Conservation (phyloP, 2,113 vertebrate genomes). For the Planiliza haematocheilus region DNA sequence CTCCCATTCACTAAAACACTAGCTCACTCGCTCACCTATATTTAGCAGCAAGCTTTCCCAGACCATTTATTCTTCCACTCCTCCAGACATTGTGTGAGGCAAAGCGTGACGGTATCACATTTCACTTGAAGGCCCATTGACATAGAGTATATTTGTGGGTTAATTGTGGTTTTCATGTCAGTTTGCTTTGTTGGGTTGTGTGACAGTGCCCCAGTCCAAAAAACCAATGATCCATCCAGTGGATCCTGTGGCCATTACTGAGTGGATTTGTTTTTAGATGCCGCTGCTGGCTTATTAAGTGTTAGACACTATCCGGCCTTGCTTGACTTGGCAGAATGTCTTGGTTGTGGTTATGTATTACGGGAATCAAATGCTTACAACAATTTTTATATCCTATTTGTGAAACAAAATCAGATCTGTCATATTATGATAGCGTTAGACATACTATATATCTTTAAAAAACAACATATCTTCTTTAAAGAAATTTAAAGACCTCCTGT, state of each 20-base stretch:
- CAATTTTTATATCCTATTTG: not conserved
- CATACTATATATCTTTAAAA: not conserved
- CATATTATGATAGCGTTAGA: no score
- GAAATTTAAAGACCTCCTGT: no score
- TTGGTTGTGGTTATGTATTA: not conserved
- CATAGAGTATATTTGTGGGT: conserved; percentile 63
- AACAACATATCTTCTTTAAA: not conserved
- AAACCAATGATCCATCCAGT: conserved; percentile 41
- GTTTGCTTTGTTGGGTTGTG: conserved; percentile 53
- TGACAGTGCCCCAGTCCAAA: conserved; percentile 33
- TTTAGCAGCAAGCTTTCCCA: conserved; percentile 62
- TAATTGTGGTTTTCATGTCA: conserved; percentile 71
- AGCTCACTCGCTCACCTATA: conserved; percentile 17
- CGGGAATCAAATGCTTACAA: not conserved
- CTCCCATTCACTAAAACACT: conserved; percentile 22
- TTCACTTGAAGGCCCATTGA: conserved; percentile 67
- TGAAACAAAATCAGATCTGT: no score
- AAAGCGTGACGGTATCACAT: conserved; percentile 63
- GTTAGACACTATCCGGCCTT: conserved; percentile 5
- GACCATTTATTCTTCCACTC: conserved; percentile 55
- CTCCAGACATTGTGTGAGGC: conserved; percentile 64
- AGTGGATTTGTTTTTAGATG: conserved; percentile 31
- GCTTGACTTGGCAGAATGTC: conserved; percentile 18
- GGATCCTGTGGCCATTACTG: conserved; percentile 30
- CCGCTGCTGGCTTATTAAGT: conserved; percentile 27